phyloP scores from a whole-genome alignment of 2,888 invertebrate genomes.

The Clunio marinus region DNA sequence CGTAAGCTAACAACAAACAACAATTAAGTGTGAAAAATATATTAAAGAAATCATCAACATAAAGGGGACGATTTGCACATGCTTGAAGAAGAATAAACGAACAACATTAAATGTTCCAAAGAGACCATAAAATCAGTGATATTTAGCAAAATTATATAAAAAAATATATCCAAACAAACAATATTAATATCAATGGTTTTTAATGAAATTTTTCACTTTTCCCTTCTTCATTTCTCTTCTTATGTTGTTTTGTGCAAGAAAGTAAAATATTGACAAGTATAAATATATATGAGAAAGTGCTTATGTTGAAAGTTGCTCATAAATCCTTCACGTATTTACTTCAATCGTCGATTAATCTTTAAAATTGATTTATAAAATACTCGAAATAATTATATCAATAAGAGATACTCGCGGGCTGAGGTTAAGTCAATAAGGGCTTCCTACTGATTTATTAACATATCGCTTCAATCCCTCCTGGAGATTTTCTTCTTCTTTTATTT shows the following conservation, averaged over 20 bases:
- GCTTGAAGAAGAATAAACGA: neutral
- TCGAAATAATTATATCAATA: constrained; percentile 33
- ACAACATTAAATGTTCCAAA: constrained; percentile 18
- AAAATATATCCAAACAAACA: neutral
- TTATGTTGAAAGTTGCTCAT: too few species aligned
- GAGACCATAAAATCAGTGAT: constrained; percentile 41
- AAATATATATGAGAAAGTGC: too few species aligned
- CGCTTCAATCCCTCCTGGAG: constrained; percentile 20
- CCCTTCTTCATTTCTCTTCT: neutral
- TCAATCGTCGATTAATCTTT: neutral
- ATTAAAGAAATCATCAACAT: neutral
- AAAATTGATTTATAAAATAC: constrained; percentile 23
- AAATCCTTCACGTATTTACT: too few species aligned
- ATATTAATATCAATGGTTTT: constrained; percentile 29
- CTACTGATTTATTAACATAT: constrained; percentile 25
- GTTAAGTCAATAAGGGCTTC: constrained; percentile 35
- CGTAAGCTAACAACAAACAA: neutral
- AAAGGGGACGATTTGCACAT: constrained; percentile 33
- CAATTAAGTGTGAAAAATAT: constrained; percentile 15
- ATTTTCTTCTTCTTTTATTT: neutral
- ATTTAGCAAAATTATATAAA: constrained; percentile 38
- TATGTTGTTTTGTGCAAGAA: neutral
- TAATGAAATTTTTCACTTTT: constrained; percentile 27
- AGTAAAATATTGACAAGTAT: too few species aligned
- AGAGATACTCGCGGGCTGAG: constrained; percentile 11